Conservation (phyloP, 64 coral and sea anemone genomes). For the Montipora sp. region DNA sequence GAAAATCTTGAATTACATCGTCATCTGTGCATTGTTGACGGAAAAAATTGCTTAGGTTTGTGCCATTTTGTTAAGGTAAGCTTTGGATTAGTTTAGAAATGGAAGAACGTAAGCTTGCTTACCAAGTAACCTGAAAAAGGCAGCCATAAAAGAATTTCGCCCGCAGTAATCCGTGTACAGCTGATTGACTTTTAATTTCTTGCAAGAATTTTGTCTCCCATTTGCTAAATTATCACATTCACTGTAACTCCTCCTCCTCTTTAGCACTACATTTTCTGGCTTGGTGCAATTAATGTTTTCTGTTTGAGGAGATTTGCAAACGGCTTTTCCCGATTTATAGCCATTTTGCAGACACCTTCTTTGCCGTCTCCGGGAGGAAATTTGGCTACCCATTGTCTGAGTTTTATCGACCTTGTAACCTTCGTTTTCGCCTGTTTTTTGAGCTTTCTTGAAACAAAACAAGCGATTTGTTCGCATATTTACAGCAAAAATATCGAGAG, state of each 20-base stretch:
- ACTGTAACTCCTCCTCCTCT: conserved; percentile 33
- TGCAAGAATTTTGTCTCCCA: conserved; percentile 44
- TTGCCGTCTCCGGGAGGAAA: conserved; percentile 4
- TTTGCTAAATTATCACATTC: conserved; percentile 13
- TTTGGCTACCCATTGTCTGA: conserved; percentile 11
- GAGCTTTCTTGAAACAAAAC: not conserved
- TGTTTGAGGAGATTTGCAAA: conserved; percentile 2
- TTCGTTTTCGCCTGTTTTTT: not conserved
- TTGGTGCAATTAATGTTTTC: conserved; percentile 20
- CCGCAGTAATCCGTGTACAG: conserved; percentile 70
- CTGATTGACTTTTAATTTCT: conserved; percentile 81
- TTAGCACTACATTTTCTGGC: conserved; percentile 18
- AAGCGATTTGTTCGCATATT: conserved; percentile 45
- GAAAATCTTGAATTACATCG: conserved; percentile 97
- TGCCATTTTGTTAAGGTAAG: not conserved
- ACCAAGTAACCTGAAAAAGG: conserved; percentile 97
- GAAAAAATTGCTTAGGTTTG: not conserved
- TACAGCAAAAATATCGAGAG: not conserved
- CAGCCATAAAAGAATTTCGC: conserved; percentile 92
- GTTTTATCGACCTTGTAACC: not conserved
- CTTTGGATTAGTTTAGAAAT: not conserved
- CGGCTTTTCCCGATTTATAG: not conserved
- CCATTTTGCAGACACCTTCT: conserved; percentile 11
- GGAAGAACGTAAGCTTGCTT: not conserved
- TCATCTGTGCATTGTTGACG: conserved; percentile 73